A percentile compares a stretch with the other conserved stretches of the same genome.
Evolutionary conservation across 2,888 invertebrate species (phyloP).

Genomic region (Kryphioiulus occultus): DNA sequence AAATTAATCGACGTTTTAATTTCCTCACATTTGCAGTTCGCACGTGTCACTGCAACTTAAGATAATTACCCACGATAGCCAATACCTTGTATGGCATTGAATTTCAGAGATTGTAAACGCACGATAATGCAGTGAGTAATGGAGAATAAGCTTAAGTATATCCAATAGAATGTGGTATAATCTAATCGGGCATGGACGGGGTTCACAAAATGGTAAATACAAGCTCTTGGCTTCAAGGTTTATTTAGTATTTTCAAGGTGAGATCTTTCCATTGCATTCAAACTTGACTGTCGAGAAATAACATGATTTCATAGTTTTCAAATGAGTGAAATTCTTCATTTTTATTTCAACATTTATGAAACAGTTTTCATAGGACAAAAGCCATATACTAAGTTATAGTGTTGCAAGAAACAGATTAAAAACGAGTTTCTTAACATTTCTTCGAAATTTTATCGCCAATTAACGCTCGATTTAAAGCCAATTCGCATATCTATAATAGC

Average conservation of each 20-base stretch:
- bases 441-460: no score
- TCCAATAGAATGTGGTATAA: background rate
- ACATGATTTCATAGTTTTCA: no score
- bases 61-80: background rate
- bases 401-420: no score
- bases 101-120: background rate
- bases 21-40: background rate
- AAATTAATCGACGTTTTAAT: background rate
- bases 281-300: background rate
- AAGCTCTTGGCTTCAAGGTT: background rate
- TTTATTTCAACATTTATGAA: no score
- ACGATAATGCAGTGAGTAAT: background rate
- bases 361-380: no score
- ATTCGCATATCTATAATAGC: no score
- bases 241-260: background rate
- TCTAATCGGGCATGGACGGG: background rate
- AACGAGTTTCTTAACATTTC: no score
- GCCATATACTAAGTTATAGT: no score
- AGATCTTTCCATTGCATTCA: background rate
- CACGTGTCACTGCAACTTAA: background rate
- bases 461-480: no score
- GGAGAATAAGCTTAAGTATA: background rate
- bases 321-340: no score
- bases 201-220: background rate
- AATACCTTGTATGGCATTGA: conserved; percentile 15